Evolutionary conservation across 2,888 invertebrate genomes (phyloP).

Genomic region (Scrobipalpa atriplicella): DNA sequence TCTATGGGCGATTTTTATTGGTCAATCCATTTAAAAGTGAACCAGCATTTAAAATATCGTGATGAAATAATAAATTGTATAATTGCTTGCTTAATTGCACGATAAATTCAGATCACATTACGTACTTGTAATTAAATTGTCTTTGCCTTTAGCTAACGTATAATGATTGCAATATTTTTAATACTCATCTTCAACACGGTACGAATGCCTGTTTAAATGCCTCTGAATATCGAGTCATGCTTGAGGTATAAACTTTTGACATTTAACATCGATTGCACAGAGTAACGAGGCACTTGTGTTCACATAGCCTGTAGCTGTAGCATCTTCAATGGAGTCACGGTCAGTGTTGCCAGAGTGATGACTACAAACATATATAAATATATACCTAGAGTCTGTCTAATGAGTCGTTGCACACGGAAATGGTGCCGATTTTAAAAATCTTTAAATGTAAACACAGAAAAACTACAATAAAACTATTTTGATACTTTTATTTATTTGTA

Average conservation of each 20-base stretch:
- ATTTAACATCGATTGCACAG: conserved; percentile 28
- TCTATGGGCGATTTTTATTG: not conserved
- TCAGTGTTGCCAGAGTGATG: not conserved
- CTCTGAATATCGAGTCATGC: not conserved
- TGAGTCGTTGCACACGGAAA: too few species aligned
- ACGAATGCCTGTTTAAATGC: not conserved
- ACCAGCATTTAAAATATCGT: not conserved
- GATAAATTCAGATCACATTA: not conserved
- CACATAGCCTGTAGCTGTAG: not conserved
- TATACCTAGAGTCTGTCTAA: too few species aligned
- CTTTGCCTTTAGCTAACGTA: not conserved
- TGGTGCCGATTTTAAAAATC: too few species aligned
- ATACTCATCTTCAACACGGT: not conserved
- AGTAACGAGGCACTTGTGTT: conserved; percentile 19
- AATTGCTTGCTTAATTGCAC: not conserved
- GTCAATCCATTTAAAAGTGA: not conserved
- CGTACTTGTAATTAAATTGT: not conserved
- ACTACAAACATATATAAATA: not conserved
- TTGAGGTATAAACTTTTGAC: conserved; percentile 27
- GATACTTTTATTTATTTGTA: too few species aligned
- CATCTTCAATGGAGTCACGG: conserved; percentile 21
- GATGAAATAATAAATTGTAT: not conserved
- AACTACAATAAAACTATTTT: too few species aligned
- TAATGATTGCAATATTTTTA: not conserved
- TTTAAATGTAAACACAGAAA: too few species aligned